Base-by-base conservation (phyloP, 2,797 vertebrate genomes). In the Danio tinwini region DNA sequence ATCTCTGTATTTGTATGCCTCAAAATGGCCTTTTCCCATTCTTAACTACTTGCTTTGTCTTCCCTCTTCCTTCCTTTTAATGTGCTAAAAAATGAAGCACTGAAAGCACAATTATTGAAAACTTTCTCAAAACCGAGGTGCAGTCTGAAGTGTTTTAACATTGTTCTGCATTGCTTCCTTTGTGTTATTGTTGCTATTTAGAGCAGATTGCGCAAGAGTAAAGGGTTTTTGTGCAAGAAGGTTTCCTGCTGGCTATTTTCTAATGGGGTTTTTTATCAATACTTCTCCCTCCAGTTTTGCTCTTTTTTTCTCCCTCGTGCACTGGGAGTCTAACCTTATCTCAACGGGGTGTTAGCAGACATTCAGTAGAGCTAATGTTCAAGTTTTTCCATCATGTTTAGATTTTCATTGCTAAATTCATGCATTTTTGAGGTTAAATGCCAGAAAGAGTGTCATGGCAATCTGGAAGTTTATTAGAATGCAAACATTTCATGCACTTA, bases 331-430 rank as follows among this genome's bases (percentile, higher is more conserved):
- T 44, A 79, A 80, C 81, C 56, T 39, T 83, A 78, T 86, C 80
- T 74, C 63, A 40, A 17, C 78, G 82, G 67, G 52, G 77, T 37
- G 29, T 52, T 76, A 70, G 86, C 87, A 74, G 80, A 73, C 81
- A 75, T 71, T 77, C 86, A 81, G 21, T 50, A 68, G 17, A 69
- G 55, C 49, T 56, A 56, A 59, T 50, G 83, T 56, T 14, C 19
- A 44, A 19, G 21, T 17, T 62, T 13, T 70, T 55, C 64, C 56
- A 56, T 16, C 71, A 70, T 7, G 10, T 67, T 74, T 55, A 69
- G 47, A 47, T 65, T 45, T 16, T 72, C 13, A 7, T 58, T 58
- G 12, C 11, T 21, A 1, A 56, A 55, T 58, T 17, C 12, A 12
- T 59, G 14, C 44, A n/a, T 10, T 58, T 58, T 59, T 45, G 7